phyloP scores from a whole-genome alignment of 2,113 vertebrate genomes.

The Hirundichthys speculiger region DNA sequence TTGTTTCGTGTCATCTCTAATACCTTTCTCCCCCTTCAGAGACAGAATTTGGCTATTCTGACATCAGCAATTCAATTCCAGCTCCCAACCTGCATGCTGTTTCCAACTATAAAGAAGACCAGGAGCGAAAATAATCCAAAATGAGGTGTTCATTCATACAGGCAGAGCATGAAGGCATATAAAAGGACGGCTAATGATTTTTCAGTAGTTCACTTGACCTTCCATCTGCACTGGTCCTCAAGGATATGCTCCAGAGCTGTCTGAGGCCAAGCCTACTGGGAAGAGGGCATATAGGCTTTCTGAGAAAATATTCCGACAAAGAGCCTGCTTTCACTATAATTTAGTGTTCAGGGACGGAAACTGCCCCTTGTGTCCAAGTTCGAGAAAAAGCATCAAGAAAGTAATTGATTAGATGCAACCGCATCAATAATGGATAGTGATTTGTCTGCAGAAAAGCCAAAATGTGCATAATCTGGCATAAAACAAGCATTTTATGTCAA shows the following conservation, averaged over 20 bases:
- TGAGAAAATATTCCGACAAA: slow-evolving; percentile 29
- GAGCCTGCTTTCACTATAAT: slow-evolving; percentile 35
- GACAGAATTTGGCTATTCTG: slow-evolving; percentile 42
- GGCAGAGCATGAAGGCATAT: slow-evolving; percentile 37
- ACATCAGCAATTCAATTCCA: slow-evolving; percentile 73
- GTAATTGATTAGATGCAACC: slow-evolving; percentile 16
- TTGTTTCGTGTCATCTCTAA: slow-evolving; percentile 31
- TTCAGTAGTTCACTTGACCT: slow-evolving; percentile 55
- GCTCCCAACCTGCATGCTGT: background rate
- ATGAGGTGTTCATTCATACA: slow-evolving; percentile 10
- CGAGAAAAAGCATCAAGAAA: no score
- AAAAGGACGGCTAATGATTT: slow-evolving; percentile 63
- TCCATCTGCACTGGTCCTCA: slow-evolving; percentile 43
- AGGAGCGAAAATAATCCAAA: background rate
- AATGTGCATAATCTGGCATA: background rate
- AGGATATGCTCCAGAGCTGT: slow-evolving; percentile 28
- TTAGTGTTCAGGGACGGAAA: slow-evolving; percentile 3
- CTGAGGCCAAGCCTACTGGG: slow-evolving; percentile 25
- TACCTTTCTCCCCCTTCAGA: background rate
- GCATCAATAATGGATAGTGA: background rate
- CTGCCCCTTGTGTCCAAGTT: no score
- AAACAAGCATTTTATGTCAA: background rate
- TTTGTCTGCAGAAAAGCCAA: slow-evolving; percentile 22
- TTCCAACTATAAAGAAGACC: background rate
- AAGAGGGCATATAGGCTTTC: slow-evolving; percentile 3